A percentile compares a stretch with the other conserved stretches of the same genome.
phyloP scores from a whole-genome alignment of 1,140 invertebrate genomes.

The Ooceraea biroi region DNA sequence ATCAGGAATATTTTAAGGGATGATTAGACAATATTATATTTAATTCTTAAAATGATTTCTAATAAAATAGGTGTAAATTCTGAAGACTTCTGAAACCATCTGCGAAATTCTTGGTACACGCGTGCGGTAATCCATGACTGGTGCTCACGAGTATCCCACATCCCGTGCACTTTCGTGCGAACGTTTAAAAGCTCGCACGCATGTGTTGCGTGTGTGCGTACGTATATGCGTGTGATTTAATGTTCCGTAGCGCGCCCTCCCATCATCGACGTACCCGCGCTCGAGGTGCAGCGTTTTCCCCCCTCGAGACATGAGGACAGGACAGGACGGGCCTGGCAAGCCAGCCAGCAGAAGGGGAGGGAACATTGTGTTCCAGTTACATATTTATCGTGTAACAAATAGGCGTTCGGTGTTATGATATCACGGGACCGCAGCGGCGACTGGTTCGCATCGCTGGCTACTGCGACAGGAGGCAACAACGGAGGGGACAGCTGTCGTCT shows the following conservation, averaged over 20 bases:
- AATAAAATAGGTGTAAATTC: neutral
- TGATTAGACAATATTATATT: neutral
- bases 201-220: neutral
- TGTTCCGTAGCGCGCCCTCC: slow-evolving; percentile 75
- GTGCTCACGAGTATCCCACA: neutral
- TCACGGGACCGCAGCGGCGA: slow-evolving; percentile 78
- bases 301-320: slow-evolving; percentile 39
- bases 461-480: slow-evolving; percentile 41
- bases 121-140: neutral
- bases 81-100: neutral
- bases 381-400: slow-evolving; percentile 86
- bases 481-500: slow-evolving; percentile 78
- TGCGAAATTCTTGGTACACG: neutral
- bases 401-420: slow-evolving; percentile 85
- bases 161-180: slow-evolving; percentile 15
- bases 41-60: neutral
- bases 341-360: slow-evolving; percentile 50
- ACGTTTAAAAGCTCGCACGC: slow-evolving; percentile 16
- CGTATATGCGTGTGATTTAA: slow-evolving; percentile 81
- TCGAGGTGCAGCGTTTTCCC: slow-evolving; percentile 40
- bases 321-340: slow-evolving; percentile 20
- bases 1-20: neutral
- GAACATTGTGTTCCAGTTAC: slow-evolving; percentile 84
- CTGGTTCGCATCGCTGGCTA: slow-evolving; percentile 63
- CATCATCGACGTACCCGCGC: slow-evolving; percentile 65